These are phyloP conservation scores for Agonopterix arenella DNA, from an alignment of 2,888 invertebrate species.

Conservation along the genomic window DNA sequence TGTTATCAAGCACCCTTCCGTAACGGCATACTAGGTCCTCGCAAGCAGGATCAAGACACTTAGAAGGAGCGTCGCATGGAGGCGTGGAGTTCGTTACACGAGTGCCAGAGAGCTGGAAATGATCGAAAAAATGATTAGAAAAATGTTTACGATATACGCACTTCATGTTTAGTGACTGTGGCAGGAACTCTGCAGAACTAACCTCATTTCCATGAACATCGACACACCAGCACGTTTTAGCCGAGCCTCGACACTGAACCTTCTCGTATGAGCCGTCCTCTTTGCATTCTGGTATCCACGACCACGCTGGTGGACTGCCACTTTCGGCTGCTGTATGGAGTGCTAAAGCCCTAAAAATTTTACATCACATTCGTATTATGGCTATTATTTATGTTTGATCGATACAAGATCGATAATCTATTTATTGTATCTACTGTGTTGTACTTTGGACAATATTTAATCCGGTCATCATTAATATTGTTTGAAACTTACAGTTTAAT, in stretches of 20 bases:
- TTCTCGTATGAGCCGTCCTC: conserved; percentile 81
- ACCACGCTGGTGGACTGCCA: conserved; percentile 85
- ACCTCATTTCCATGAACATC: conserved; percentile 84
- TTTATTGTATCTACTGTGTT: no score
- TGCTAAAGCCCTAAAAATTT: conserved; percentile 45
- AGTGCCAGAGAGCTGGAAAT: conserved; percentile 77
- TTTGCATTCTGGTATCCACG: conserved; percentile 85
- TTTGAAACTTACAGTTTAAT: no score
- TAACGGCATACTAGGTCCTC: conserved; percentile 47
- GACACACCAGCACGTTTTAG: conserved; percentile 89
- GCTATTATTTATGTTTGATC: no score
- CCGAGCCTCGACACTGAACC: conserved; percentile 84
- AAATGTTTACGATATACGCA: not conserved
- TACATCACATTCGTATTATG: no score
- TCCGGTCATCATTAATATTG: no score
- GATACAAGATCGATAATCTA: no score
- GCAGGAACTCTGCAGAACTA: conserved; percentile 6
- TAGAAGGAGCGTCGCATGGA: conserved; percentile 43
- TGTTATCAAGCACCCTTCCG: conserved; percentile 53
- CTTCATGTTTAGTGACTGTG: not conserved
- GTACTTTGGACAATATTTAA: no score
- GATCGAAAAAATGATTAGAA: not conserved
- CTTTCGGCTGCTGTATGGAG: conserved; percentile 64
- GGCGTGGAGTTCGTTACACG: conserved; percentile 78
- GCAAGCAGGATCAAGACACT: conserved; percentile 49